Base-by-base conservation (phyloP, 1,140 invertebrate genomes). In the Drosophila funebris region DNA sequence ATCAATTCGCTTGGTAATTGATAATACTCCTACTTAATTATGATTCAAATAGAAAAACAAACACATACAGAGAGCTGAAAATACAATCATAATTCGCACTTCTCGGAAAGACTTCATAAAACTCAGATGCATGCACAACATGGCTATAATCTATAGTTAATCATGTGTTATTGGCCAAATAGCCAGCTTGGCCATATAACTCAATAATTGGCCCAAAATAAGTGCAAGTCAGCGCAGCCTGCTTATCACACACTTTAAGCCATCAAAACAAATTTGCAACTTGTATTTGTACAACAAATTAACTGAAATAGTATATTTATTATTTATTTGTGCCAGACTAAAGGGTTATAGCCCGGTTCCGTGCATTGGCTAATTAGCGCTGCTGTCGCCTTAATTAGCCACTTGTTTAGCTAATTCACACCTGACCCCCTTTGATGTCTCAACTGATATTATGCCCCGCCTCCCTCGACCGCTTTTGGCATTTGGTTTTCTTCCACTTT, bases 311-410 rank as follows among this genome's bases (percentile, higher is more conserved):
- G 9, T 11, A 31, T 3, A 27, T 33, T 33, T 33, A 11, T 0
- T 3, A 33, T 33, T 33, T 33, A 11, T 11, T 9, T 1, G 31
- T 11, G 11, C 5, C 29, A 31, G 22, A 9, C 31, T 33, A 33
- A 33, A 11, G 9, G 11, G 31, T 33, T 33, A 33, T 33, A 22
- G 22, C 4, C 22, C 1, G 4, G 22, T 2, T 22, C 1, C 4
- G 22, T 33, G 3, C 11, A 33, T 31, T 41, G 39, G 43, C 56
- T 78, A 64, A 79, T 74, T 64, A 24, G 60, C 63, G 73, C 50
- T 44, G 31, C 29, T 31, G 62, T 68, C 43, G 69, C 58, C 37
- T 41, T 63, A 73, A 69, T 76, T 69, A 46, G 50, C 16, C 60
- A 66, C 63, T 67, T 78, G 67, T 62, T 76, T 63, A 29, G 54